These are phyloP conservation scores for Caenorhabditis latens DNA, from an alignment of 1,140 invertebrate genomes.

Conservation along the genomic window DNA sequence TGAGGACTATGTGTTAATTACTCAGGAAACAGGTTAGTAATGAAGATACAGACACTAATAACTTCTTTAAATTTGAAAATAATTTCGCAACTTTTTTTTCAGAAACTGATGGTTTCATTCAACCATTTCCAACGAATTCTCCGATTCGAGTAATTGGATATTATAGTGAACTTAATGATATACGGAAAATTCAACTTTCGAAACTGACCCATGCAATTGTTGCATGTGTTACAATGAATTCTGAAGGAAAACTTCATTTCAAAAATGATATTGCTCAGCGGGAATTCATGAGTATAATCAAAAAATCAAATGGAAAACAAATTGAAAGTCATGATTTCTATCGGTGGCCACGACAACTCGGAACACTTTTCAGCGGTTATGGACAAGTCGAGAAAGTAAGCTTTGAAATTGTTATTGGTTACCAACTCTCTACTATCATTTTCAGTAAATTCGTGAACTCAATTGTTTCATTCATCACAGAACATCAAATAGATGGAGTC, in stretches of 20 bases:
- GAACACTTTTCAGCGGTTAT: not conserved
- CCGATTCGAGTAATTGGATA: not conserved
- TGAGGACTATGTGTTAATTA: too few species aligned
- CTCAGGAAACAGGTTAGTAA: too few species aligned
- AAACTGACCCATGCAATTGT: conserved; percentile 20
- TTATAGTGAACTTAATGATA: not conserved
- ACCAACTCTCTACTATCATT: not conserved
- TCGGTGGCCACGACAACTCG: not conserved
- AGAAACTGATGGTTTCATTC: not conserved
- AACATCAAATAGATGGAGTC: not conserved
- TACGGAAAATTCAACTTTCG: not conserved
- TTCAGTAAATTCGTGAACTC: not conserved
- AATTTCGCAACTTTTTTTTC: too few species aligned
- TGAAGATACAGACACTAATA: too few species aligned
- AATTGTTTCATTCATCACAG: not conserved
- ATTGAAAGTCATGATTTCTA: conserved; percentile 29
- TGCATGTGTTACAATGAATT: not conserved
- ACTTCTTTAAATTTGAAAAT: too few species aligned
- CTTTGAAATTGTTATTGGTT: not conserved
- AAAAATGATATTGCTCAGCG: not conserved
- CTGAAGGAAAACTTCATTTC: not conserved
- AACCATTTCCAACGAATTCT: not conserved
- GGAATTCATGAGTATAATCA: not conserved
- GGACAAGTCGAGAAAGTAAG: not conserved
- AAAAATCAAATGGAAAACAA: not conserved